Evolutionary conservation across 2,113 vertebrate species (phyloP).

Genomic region (Tylochromis polylepis): DNA sequence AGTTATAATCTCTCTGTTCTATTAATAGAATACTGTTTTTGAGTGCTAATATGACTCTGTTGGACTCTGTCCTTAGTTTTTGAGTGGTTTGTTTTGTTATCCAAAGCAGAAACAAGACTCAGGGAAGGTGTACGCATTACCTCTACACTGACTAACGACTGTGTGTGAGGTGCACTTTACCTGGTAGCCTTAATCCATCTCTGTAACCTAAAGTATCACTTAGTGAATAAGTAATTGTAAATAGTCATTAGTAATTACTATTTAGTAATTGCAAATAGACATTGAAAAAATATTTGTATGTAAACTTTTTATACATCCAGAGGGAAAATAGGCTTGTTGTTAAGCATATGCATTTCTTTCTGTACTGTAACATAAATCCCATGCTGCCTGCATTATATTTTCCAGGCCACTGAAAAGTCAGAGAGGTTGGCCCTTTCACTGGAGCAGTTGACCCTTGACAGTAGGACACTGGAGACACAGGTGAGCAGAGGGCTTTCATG

Average conservation of each 20-base stretch:
- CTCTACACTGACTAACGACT: neutral
- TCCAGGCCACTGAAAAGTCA: conserved; percentile 29
- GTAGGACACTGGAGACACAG: conserved; percentile 51
- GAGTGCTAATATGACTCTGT: neutral
- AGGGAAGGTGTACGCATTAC: neutral
- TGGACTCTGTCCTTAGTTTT: neutral
- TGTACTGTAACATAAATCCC: neutral
- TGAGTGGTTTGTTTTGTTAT: neutral
- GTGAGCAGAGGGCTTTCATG: conserved; percentile 33
- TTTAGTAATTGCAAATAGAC: neutral
- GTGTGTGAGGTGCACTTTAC: neutral
- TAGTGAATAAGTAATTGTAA: neutral
- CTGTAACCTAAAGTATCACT: neutral
- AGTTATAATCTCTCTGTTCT: neutral
- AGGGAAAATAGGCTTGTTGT: neutral
- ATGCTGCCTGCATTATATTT: neutral
- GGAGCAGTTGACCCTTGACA: conserved; percentile 51
- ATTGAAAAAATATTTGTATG: neutral
- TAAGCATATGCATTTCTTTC: neutral
- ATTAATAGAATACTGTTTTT: neutral
- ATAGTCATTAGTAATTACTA: neutral
- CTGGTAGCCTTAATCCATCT: neutral
- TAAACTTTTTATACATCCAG: neutral
- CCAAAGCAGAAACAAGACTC: neutral
- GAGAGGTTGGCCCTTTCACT: conserved; percentile 3